Conservation (phyloP, 2,888 invertebrate species). For the Oscheius sp. region DNA sequence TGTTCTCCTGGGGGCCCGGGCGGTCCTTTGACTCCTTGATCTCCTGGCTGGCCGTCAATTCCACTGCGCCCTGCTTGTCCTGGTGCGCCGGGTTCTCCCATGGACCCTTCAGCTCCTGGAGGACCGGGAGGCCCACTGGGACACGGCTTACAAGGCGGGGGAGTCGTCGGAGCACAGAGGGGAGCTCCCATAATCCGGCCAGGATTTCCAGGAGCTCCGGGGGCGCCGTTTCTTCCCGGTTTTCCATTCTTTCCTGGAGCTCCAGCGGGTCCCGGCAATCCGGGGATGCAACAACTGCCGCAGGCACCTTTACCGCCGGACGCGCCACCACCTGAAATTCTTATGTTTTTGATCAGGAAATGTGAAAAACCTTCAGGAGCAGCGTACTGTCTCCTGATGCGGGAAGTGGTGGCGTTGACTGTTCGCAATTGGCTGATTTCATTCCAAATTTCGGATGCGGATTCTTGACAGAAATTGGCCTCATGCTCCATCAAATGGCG, state of each 20-base stretch:
- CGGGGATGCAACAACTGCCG: conserved; percentile 50
- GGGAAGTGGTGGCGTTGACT: conserved; percentile 36
- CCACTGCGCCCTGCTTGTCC: conserved; percentile 49
- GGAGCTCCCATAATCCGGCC: conserved; percentile 44
- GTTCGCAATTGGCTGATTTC: conserved; percentile 54
- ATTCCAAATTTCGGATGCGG: conserved; percentile 60
- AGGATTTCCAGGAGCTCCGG: conserved; percentile 51
- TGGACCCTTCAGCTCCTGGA: conserved; percentile 55
- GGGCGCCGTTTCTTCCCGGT: conserved; percentile 45
- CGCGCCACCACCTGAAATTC: conserved; percentile 34
- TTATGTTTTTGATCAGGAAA: too few relatives aligned
- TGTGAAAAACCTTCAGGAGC: conserved; percentile 11
- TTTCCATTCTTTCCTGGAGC: conserved; percentile 38
- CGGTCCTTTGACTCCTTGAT: conserved; percentile 41
- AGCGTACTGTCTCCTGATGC: conserved; percentile 43
- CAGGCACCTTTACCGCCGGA: conserved; percentile 30
- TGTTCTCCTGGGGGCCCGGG: conserved; percentile 55
- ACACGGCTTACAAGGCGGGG: conserved; percentile 61
- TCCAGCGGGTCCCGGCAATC: conserved; percentile 53
- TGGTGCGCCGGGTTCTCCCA: conserved; percentile 54
- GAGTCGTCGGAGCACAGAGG: conserved; percentile 62
- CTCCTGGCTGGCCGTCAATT: conserved; percentile 25
- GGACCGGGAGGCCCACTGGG: conserved; percentile 63
- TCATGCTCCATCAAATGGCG: conserved; percentile 21
- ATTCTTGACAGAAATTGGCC: conserved; percentile 32